Evolutionary conservation across 2,797 vertebrate species (phyloP), one percentile per base, ranked within the genome.

Genomic region (Rhinoraja longicauda): DNA sequence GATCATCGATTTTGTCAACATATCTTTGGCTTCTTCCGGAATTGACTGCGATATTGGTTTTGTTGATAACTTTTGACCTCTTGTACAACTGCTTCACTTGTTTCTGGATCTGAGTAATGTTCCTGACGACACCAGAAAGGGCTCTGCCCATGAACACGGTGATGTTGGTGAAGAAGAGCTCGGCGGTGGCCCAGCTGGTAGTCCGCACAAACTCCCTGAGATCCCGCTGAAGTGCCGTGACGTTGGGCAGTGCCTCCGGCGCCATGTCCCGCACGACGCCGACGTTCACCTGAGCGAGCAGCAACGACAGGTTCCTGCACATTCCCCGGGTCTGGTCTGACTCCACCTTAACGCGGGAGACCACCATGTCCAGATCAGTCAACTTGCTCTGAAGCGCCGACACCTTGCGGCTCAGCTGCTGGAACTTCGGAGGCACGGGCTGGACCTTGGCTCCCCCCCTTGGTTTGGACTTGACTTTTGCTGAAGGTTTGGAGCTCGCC

Each of bases 321-420:
- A 94, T 79, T 0, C 39, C 72, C 94, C 95, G 94, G 82, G 95
- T 94, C 93, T 96, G 95, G 0, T 94, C 93, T 59, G 95, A 94
- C 59, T 96, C 97, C 94, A 94, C 96, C 79, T 97, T 97, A 93
- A 97, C 72, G 9, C 94, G 93, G 0, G 95, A 95, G 70, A 97
- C 94, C 53, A 62, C 78, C n/a, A 95, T 90, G 17, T 96, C 97
- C 92, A 97, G 94, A 53, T 94, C 94, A 45, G 96, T 95, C 0
- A 95, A 96, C 94, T 97, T 97, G 93, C 94, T 94, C 95, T 97
- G 96, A 62, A 97, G 94, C 0, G 95, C 95, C 93, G 95, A 96
- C 93, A 97, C 94, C 94, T 96, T 97, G 70, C 96, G 96, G 94
- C 93, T 96, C 93, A 97, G 93, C 0, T 94, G 91, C 93, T 96